phyloP scores from a whole-genome alignment of 2,888 invertebrate species.

The Drosophila buzzatii region DNA sequence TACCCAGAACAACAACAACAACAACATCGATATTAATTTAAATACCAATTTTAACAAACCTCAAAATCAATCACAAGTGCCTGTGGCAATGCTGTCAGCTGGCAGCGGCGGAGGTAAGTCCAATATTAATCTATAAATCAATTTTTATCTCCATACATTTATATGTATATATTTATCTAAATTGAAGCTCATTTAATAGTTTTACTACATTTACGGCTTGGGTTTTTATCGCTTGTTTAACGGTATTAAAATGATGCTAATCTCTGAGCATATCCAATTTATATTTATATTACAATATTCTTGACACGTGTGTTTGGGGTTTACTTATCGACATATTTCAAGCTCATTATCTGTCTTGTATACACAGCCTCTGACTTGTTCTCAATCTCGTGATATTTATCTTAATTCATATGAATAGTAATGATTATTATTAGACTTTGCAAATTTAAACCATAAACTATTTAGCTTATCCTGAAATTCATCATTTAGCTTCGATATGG shows the following conservation, averaged over 20 bases:
- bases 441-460: not conserved
- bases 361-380: not conserved
- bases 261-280: not conserved
- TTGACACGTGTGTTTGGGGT: not conserved
- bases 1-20: constrained; percentile 30
- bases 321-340: constrained; percentile 1
- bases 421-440: no score
- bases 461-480: not conserved
- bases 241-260: not conserved
- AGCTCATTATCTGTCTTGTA: not conserved
- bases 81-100: constrained; percentile 58
- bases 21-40: constrained; percentile 37
- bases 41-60: constrained; percentile 48
- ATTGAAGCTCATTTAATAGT: not conserved
- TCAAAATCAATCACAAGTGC: constrained; percentile 53
- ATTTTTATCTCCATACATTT: not conserved
- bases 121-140: not conserved
- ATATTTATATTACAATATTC: not conserved
- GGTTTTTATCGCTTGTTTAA: not conserved
- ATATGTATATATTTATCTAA: not conserved
- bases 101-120: constrained; percentile 73
- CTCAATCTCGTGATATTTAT: not conserved
- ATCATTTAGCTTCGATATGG: no score
- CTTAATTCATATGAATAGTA: not conserved
- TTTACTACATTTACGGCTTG: not conserved